phyloP scores from a whole-genome alignment of 2,888 invertebrate genomes.

The Chromoteleia sp. region DNA sequence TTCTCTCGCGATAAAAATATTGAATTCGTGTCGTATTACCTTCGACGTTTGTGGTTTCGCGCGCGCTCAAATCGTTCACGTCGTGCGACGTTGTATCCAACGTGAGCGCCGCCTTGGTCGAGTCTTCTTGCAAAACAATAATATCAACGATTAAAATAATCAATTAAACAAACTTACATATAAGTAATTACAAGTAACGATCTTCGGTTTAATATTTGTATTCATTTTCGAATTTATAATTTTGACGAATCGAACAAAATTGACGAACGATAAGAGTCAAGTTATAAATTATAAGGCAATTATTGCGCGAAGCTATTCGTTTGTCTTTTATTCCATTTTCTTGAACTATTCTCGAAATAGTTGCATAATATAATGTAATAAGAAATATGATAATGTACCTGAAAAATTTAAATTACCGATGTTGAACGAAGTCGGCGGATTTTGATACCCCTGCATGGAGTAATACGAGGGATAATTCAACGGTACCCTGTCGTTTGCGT shows the following conservation, averaged over 20 bases:
- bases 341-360: no score
- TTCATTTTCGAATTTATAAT: no score
- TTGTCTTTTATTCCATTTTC: no score
- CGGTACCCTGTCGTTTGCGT: constrained; percentile 83
- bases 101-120: constrained; percentile 80
- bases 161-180: no score
- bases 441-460: constrained; percentile 82
- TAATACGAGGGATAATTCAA: constrained; percentile 83
- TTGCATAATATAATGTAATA: background rate
- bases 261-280: no score
- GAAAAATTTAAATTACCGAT: constrained; percentile 66
- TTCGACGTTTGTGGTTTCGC: constrained; percentile 82
- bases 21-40: constrained; percentile 77
- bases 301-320: no score
- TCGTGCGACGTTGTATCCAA: constrained; percentile 82
- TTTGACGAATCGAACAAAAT: no score
- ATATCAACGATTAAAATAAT: background rate
- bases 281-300: no score
- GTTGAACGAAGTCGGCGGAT: constrained; percentile 80
- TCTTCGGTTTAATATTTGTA: no score
- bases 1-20: constrained; percentile 70
- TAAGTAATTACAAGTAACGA: no score
- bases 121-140: constrained; percentile 77
- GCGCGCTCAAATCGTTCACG: constrained; percentile 80
- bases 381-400: constrained; percentile 30